Evolutionary conservation across 2,797 vertebrate species (phyloP).

Genomic region (Taeniopygia guttata): DNA sequence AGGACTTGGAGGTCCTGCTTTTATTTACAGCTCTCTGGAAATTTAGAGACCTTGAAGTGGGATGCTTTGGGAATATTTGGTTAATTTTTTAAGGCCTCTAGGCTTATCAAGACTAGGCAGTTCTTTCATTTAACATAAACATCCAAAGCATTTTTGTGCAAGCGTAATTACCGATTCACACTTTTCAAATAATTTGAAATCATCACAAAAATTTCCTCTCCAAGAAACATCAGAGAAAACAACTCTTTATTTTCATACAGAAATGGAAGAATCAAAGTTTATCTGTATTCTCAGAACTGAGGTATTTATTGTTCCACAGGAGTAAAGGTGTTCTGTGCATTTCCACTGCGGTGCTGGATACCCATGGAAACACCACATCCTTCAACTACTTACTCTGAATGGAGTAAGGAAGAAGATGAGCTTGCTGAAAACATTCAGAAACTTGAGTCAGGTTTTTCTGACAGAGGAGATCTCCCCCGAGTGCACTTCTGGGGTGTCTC

Average conservation of each 20-base stretch:
- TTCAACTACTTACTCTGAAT: not conserved
- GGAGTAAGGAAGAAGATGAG: not conserved
- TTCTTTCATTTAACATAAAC: slow-evolving; percentile 50
- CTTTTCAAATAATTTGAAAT: slow-evolving; percentile 2
- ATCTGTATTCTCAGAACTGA: slow-evolving; percentile 18
- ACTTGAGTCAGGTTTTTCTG: not conserved
- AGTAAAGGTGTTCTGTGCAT: not conserved
- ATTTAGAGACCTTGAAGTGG: not conserved
- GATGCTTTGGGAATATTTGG: not conserved
- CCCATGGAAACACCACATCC: not conserved
- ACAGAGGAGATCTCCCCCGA: not conserved
- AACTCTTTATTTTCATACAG: slow-evolving; percentile 25
- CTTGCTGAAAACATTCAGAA: not conserved
- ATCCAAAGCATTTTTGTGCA: slow-evolving; percentile 28
- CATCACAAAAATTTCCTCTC: slow-evolving; percentile 7
- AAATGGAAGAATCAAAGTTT: slow-evolving; percentile 20
- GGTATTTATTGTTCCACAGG: slow-evolving; percentile 46
- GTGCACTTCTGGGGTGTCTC: not conserved
- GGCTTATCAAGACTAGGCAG: slow-evolving; percentile 15
- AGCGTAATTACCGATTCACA: not conserved
- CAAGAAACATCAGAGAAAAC: not conserved
- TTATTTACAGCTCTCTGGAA: not conserved
- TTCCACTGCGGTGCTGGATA: not conserved
- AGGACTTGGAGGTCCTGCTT: not conserved
- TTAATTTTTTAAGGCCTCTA: not conserved